Percentiles rank a stretch among this genome's conserved stretches.
Evolutionary conservation across 2,113 vertebrate species (phyloP).

Genomic region (Synchiropus splendidus): DNA sequence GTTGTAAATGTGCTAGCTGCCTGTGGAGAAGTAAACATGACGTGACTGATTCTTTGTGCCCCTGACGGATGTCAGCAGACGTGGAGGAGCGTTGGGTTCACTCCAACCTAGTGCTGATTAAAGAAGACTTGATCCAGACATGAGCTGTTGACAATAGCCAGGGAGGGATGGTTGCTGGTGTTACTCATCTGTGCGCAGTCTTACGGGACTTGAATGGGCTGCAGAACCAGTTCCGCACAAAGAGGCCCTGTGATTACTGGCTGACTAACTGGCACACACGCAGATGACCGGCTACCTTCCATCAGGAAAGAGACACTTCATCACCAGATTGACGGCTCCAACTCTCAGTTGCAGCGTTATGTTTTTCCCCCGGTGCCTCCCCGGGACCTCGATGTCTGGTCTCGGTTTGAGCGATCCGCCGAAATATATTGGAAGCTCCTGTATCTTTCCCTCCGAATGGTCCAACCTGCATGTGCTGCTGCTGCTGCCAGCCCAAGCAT

Average conservation of each 20-base stretch:
- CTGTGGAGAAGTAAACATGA: no score
- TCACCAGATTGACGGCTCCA: no score
- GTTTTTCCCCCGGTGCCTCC: no score
- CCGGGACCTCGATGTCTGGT: no score
- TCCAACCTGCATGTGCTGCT: conserved; percentile 23
- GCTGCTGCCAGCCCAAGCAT: conserved; percentile 45
- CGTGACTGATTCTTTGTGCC: no score
- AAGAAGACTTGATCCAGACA: neutral
- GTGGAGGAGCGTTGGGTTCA: no score
- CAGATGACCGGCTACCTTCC: conserved; percentile 21
- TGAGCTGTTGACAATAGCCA: neutral
- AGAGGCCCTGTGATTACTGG: conserved; percentile 49
- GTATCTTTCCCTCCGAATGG: conserved; percentile 20
- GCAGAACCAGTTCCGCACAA: conserved; percentile 62
- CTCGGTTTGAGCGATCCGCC: no score
- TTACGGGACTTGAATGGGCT: conserved; percentile 52
- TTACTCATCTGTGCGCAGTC: conserved; percentile 32
- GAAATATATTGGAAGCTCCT: conserved; percentile 13
- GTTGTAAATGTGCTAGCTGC: no score
- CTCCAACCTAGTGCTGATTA: no score
- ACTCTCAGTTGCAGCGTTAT: no score
- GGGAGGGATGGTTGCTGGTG: conserved; percentile 1
- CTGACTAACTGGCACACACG: conserved; percentile 42
- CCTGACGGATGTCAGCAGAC: no score
- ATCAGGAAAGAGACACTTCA: conserved; percentile 9